Base-by-base conservation (phyloP, 53 echinoderm and acorn worm species). In the Luidia sarsii region DNA sequence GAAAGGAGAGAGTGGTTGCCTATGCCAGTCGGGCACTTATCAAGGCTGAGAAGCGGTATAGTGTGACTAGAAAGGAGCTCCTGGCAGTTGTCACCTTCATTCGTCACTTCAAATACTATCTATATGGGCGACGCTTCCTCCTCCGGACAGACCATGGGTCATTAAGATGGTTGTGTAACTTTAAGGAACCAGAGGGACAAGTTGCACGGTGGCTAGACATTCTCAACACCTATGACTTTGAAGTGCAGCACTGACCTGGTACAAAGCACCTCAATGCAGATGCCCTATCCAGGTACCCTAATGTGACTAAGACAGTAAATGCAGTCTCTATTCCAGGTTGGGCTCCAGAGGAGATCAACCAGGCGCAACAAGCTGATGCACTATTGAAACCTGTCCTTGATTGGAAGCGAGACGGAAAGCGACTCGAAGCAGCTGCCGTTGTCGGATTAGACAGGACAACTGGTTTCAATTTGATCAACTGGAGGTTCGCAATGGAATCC, bases 391-490 rank as follows among this genome's bases (percentile, higher is more conserved):
- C n/a, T n/a, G n/a, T n/a, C n/a, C n/a, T n/a, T n/a, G n/a, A n/a
- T n/a, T n/a, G n/a, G n/a, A n/a, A n/a, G n/a, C n/a, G n/a, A n/a
- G n/a, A n/a, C n/a, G n/a, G n/a, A n/a, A n/a, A n/a, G n/a, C n/a
- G n/a, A n/a, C n/a, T n/a, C n/a, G n/a, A n/a, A n/a, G n/a, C n/a
- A n/a, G n/a, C n/a, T n/a, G n/a, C n/a, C n/a, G n/a, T n/a, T n/a
- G n/a, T n/a, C n/a, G n/a, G n/a, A n/a, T n/a, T n/a, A n/a, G n/a
- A n/a, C n/a, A 87, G 39, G 38, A n/a, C 8, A 46, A 80, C 52
- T 83, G 82, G 88, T 53, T 64, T 25, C 75, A 77, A 43, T 89
- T 79, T 68, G 84, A 89, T 27, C 72, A 68, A 9, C 54, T 89
- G 1, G 41, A 33, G 30, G 8, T 89, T 3, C 46, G 33, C 9